Base-by-base conservation (phyloP, 2,888 invertebrate genomes). In the Callyntrura guangdongensis region DNA sequence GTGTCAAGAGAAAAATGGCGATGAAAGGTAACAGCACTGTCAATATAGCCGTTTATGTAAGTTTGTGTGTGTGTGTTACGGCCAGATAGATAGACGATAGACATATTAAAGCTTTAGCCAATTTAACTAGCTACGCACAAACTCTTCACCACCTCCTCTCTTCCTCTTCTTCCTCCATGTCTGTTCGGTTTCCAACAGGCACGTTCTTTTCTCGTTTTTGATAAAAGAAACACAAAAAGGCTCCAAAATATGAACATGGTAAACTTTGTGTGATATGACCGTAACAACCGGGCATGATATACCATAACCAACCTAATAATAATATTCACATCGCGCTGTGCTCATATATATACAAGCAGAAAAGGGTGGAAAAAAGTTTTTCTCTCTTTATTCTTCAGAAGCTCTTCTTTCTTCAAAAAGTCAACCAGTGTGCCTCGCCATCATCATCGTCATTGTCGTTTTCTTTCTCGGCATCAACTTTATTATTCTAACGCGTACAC, bases 31-130 rank as follows among this genome's bases (percentile, higher is more conserved):
- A 14, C 20, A 22, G 64, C 64, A 9, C 17, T 64, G 20, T 2
- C 17, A 64, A 64, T n/a, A 64, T 64, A 22, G 6, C 36, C 36
- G 36, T 36, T 36, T 22, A 77, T 77, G 49, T 22, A 20, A 49
- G 49, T 22, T 22, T 49, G 56, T 3, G 36, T 36, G 36, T 36
- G 36, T 36, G 36, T 36, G 36, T 36, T 79, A 79, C 27, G 25
- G 25, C 25, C 27, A 79, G 79, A 79, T 36, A 79, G 79, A 56
- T 56, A 79, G 79, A 20, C 20, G 47, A 36, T 36, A 74, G 47
- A 74, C 22, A 49, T 74, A 74, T 74, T 74, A 74, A 47, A 74
- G 49, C 47, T 11, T 74, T 49, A 74, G 74, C 74, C 74, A 74
- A 47, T 47, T 74, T 74, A 20, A 74, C 14, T 11, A 49, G 22